Conservation (phyloP, 2,888 invertebrate genomes). For the Lissonota sp. region DNA sequence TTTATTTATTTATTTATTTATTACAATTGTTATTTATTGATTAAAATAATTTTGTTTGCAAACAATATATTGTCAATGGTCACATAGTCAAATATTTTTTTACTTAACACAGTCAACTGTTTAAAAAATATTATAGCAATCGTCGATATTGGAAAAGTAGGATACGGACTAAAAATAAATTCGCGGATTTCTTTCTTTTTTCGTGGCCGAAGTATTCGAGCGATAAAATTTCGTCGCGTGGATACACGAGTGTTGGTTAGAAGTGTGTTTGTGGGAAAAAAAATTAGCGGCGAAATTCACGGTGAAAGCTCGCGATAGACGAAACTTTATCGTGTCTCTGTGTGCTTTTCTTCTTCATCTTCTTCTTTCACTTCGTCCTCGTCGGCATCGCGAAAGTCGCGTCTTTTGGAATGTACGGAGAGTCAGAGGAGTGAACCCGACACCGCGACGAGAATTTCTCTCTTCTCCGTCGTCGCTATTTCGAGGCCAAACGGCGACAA, state of each 20-base stretch:
- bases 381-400: constrained; percentile 51
- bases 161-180: background rate
- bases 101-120: constrained; percentile 16
- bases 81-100: constrained; percentile 42
- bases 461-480: constrained; percentile 73
- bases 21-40: constrained; percentile 33
- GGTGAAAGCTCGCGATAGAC: constrained; percentile 54
- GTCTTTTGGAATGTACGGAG: constrained; percentile 61
- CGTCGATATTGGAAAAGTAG: background rate
- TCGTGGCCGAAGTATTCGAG: constrained; percentile 19
- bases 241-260: constrained; percentile 37
- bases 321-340: constrained; percentile 42
- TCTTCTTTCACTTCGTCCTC: constrained; percentile 39
- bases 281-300: constrained; percentile 18
- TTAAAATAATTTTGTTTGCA: background rate
- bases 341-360: constrained; percentile 45
- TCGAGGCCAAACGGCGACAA: constrained; percentile 72
- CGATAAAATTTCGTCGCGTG: constrained; percentile 17
- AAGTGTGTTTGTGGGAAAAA: constrained; percentile 43
- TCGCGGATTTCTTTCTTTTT: constrained; percentile 2
- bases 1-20: constrained; percentile 43
- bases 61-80: constrained; percentile 5
- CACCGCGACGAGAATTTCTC: constrained; percentile 55
- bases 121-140: constrained; percentile 7
- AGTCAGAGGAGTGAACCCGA: constrained; percentile 66